Evolutionary conservation across 2,888 invertebrate species (phyloP).

Genomic region (Merodon equestris): DNA sequence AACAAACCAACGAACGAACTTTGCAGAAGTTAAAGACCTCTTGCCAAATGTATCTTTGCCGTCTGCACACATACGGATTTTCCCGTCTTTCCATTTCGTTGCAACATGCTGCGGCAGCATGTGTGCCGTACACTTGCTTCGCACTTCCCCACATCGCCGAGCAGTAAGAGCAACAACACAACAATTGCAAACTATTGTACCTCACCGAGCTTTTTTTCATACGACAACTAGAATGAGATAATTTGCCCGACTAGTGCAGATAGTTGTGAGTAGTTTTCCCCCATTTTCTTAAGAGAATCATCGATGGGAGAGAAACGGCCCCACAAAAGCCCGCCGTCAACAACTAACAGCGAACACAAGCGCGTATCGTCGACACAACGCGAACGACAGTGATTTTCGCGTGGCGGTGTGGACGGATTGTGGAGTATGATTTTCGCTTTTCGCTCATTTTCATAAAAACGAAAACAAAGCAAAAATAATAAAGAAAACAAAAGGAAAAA

Average conservation of each 20-base stretch:
- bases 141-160: not conserved
- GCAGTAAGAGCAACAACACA: slow-evolving; percentile 1
- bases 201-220: slow-evolving; percentile 43
- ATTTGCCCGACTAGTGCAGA: no score
- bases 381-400: slow-evolving; percentile 47
- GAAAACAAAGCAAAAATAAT: no score
- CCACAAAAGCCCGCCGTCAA: slow-evolving; percentile 11
- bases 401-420: not conserved
- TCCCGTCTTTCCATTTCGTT: slow-evolving; percentile 64
- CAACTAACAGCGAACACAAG: slow-evolving; percentile 9
- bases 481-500: no score
- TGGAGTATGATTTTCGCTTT: slow-evolving; percentile 50
- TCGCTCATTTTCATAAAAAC: slow-evolving; percentile 63
- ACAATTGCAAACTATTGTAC: not conserved
- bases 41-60: slow-evolving; percentile 56
- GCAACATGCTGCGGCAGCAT: slow-evolving; percentile 63
- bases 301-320: slow-evolving; percentile 1
- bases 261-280: slow-evolving; percentile 43
- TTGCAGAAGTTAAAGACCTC: slow-evolving; percentile 69
- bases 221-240: slow-evolving; percentile 4
- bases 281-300: slow-evolving; percentile 33
- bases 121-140: not conserved
- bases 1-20: slow-evolving; percentile 68
- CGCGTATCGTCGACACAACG: not conserved
- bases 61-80: slow-evolving; percentile 40